A percentile compares a stretch with the other conserved stretches of the same genome.
These are phyloP conservation scores for Probosciger aterrimus DNA, from an alignment of 2,113 vertebrate species.

Conservation along the genomic window DNA sequence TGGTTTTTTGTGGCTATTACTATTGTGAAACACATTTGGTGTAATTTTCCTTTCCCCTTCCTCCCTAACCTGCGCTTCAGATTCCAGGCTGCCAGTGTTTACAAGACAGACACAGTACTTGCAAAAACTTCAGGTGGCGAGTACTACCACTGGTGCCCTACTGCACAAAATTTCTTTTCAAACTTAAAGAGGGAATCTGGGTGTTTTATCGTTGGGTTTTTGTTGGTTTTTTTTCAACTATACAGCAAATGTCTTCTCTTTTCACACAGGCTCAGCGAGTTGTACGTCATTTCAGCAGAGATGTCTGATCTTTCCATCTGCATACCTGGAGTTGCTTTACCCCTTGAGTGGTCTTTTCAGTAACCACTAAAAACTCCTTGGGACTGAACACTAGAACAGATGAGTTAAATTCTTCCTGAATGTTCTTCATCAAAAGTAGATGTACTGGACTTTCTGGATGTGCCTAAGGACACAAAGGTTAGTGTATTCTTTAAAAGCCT, in stretches of 20 bases:
- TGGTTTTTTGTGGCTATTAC: not conserved
- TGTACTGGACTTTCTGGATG: conserved; percentile 52
- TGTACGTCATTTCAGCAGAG: not conserved
- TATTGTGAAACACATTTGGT: not conserved
- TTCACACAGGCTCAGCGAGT: conserved; percentile 25
- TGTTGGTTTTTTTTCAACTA: not conserved
- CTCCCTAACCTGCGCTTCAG: not conserved
- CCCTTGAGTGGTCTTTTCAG: not conserved
- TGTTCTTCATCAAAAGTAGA: not conserved
- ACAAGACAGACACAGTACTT: not conserved
- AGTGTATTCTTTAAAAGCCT: conserved; percentile 39
- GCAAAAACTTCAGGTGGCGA: not conserved
- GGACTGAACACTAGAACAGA: not conserved
- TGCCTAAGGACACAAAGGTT: conserved; percentile 74
- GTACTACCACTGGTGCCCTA: not conserved
- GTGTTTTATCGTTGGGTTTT: not conserved
- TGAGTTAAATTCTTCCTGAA: conserved; percentile 20
- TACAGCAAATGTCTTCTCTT: not conserved
- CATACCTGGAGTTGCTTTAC: conserved; percentile 6
- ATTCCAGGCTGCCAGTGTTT: not conserved
- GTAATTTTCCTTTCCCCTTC: not conserved
- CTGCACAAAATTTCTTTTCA: not conserved
- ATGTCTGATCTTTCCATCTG: conserved; percentile 6
- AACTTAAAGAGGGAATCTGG: not conserved
- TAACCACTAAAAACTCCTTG: conserved; percentile 20